Evolutionary conservation across 2,888 invertebrate species (phyloP), one percentile per base, ranked within the genome.

Genomic region (Euphydryas editha): DNA sequence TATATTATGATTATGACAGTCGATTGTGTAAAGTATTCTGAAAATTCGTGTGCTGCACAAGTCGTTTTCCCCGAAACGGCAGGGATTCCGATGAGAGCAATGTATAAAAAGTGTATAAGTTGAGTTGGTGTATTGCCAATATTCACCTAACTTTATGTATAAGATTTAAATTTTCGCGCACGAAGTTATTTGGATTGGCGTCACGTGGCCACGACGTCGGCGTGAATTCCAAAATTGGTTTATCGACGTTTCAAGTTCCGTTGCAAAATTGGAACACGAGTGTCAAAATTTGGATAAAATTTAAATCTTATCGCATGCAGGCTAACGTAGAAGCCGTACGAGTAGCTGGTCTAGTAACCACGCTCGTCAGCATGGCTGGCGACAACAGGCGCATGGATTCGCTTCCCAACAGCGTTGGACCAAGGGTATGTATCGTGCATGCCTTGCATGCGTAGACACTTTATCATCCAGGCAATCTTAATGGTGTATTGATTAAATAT

Each of bases 251-350:
- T 75, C 77, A 75, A 65, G 69, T 73, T 73, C 75, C 61, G 74
- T 73, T 65, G 64, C 69, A 63, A 71, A 67, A 58, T 62, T 61
- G 61, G 62, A 39, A 56, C 65, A 73, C 67, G 66, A 62, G 63
- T 66, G 60, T 57, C 59, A 66, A 68, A 68, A 66, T 78, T 78
- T 83, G 85, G 86, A 87, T 89, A 84, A 73, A 85, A 91, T 91
- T 90, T 89, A 88, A 89, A 89, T 91, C 88, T 92, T 91, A 90
- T 87, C 81, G 92, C 91, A 90, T 92, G 90, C 92, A 93, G 92
- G 96, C 96, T 78, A 96, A 96, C 92, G 95, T 96, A 86, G 96
- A 96, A 87, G 96, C 96, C 80, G 96, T 97, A 69, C 93, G 96
- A 78, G 96, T 97, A 81, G 96, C 97, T 71, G 96, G 96, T 74